Base-by-base conservation (phyloP, 1,140 invertebrate genomes). In the Coptotermes formosanus region DNA sequence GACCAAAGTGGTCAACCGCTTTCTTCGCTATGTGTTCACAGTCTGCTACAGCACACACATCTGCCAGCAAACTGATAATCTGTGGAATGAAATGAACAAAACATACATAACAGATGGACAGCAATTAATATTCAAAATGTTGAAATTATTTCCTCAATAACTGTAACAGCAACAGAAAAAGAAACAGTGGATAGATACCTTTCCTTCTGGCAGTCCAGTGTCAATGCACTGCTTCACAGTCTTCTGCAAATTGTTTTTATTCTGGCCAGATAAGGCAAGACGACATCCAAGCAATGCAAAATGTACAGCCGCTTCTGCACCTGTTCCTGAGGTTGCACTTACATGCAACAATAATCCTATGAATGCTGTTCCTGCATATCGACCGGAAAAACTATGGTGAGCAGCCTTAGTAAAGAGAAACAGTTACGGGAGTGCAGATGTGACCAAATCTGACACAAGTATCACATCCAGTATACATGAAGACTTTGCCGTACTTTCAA, bases 291-390 rank as follows among this genome's bases (percentile, higher is more conserved):
- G 90, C 88, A 94, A 93, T 3, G 96, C 93, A 88, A 98, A 94
- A 84, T 95, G 92, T 69, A 95, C 86, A 3, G 97, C 96, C n/a
- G 96, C 95, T n/a, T 94, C 95, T 75, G 94, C 94, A 85, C 97
- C 97, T 88, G 98, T 97, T 2, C 97, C 97, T 48, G 96, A 97
- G 90, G 96, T 96, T 2, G 97, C 96, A 85, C 97, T 96, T 86
- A 48, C 25, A 85, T 75, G 7, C 64, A 75, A 75, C 14, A 30
- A 7, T 16, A 14, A 83, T 55, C 19, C 16, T 14, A 82, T 82
- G 52, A 55, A 16, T 55, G 14, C 19, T 16, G 19, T 16, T 55
- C 52, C 19, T 1, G 0, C 45, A 48, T 48, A 48, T 48, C 45
- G 45, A 48, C 45, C 14, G 1, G 9, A 48, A 48, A 0, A 48